Percentiles rank a stretch among this genome's conserved stretches.
Conservation (phyloP, 1,140 invertebrate genomes). For the Lysiphlebus fabarum region DNA sequence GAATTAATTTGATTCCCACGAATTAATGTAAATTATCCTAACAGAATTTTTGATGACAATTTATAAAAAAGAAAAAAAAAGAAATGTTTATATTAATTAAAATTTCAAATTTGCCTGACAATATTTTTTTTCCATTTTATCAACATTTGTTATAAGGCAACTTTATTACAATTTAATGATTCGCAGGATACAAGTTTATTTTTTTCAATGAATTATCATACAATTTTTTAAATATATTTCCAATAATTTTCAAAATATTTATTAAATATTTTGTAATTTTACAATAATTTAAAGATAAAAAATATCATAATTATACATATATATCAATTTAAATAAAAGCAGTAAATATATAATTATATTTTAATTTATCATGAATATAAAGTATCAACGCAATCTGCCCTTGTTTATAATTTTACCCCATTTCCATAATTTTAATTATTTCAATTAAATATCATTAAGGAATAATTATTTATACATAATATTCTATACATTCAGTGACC, state of each 20-base stretch:
- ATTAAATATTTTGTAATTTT: neutral
- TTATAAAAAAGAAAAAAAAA: neutral
- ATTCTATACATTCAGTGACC: conserved; percentile 14
- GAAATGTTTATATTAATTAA: neutral
- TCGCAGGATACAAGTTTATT: conserved; percentile 29
- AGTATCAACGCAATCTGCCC: conserved; percentile 21
- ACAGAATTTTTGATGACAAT: conserved; percentile 5
- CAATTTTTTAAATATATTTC: conserved; percentile 2
- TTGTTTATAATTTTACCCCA: neutral
- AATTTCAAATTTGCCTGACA: neutral
- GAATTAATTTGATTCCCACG: neutral
- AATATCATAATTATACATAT: neutral
- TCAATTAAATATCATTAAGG: too few species aligned
- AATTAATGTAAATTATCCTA: conserved; percentile 4
- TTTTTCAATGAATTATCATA: neutral
- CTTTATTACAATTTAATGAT: conserved; percentile 35
- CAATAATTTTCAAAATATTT: neutral
- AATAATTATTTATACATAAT: conserved; percentile 3
- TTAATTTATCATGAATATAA: too few species aligned
- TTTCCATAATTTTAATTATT: neutral
- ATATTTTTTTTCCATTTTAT: conserved; percentile 20
- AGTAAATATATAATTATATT: too few species aligned
- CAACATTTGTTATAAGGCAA: conserved; percentile 44
- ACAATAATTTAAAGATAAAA: conserved; percentile 2
- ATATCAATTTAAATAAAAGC: neutral